Percentiles rank a stretch among this genome's conserved stretches.
Conservation (phyloP, 2,797 vertebrate genomes). For the Merluccius polli region DNA sequence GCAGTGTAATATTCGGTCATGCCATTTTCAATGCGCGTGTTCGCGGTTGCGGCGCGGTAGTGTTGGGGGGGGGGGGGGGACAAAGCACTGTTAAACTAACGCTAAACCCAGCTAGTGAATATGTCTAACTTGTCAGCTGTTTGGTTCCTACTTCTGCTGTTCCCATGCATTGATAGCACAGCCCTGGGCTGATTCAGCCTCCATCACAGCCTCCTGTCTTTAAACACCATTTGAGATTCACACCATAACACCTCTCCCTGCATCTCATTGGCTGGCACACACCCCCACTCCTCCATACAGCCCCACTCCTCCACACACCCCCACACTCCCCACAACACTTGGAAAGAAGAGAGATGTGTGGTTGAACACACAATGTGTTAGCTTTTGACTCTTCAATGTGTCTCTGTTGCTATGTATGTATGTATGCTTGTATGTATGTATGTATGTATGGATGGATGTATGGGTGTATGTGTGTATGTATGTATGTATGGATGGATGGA, state of each 20-base stretch:
- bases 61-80: too few relatives aligned
- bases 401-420: background rate
- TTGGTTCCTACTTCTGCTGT: background rate
- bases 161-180: background rate
- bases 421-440: too few relatives aligned
- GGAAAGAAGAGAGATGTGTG: background rate
- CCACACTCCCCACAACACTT: background rate
- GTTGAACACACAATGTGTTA: background rate
- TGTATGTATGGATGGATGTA: too few relatives aligned
- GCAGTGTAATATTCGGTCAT: too few relatives aligned
- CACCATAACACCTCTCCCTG: slow-evolving; percentile 2
- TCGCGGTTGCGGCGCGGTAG: too few relatives aligned
- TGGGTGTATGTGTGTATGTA: too few relatives aligned
- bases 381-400: background rate
- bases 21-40: too few relatives aligned
- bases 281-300: background rate
- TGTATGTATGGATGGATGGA: too few relatives aligned
- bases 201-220: slow-evolving; percentile 1
- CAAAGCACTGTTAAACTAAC: background rate
- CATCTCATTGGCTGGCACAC: background rate
- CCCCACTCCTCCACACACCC: background rate
- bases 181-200: background rate
- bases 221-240: background rate
- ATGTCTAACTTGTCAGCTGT: background rate
- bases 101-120: too few relatives aligned